These are phyloP conservation scores for Osmerus mordax DNA, from an alignment of 2,113 vertebrate species.

Conservation along the genomic window DNA sequence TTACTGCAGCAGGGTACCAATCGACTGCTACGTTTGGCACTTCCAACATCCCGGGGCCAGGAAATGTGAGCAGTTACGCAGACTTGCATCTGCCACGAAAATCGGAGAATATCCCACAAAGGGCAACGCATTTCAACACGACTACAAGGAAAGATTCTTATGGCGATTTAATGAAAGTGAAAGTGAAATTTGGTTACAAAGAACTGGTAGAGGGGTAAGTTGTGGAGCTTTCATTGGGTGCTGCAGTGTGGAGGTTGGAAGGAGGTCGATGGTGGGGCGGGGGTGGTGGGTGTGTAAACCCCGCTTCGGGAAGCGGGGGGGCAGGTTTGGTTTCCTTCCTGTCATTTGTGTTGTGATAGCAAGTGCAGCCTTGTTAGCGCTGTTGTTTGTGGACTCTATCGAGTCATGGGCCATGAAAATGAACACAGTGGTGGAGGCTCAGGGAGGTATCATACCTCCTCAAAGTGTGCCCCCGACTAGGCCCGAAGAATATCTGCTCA, in stretches of 20 bases:
- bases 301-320: slow-evolving; percentile 59
- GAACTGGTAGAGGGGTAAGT: background rate
- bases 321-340: slow-evolving; percentile 25
- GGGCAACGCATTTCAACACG: background rate
- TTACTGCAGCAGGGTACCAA: background rate
- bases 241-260: slow-evolving; percentile 18
- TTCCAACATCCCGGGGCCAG: background rate
- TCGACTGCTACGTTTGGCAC: background rate
- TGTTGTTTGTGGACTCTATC: slow-evolving; percentile 69
- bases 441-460: slow-evolving; percentile 46
- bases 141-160: background rate
- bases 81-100: too few species aligned
- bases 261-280: slow-evolving; percentile 57
- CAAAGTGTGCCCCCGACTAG: slow-evolving; percentile 60
- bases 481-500: slow-evolving; percentile 68
- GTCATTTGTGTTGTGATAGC: slow-evolving; percentile 33
- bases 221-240: background rate
- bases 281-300: slow-evolving; percentile 59
- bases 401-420: slow-evolving; percentile 68
- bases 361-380: slow-evolving; percentile 39
- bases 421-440: slow-evolving; percentile 44
- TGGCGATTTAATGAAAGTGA: background rate
- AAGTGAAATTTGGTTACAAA: too few species aligned
- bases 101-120: background rate
- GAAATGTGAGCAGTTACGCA: too few species aligned